Evolutionary conservation across 1,140 invertebrate genomes (phyloP), one percentile per base, ranked within the genome.

Genomic region (Pissodes strobi): DNA sequence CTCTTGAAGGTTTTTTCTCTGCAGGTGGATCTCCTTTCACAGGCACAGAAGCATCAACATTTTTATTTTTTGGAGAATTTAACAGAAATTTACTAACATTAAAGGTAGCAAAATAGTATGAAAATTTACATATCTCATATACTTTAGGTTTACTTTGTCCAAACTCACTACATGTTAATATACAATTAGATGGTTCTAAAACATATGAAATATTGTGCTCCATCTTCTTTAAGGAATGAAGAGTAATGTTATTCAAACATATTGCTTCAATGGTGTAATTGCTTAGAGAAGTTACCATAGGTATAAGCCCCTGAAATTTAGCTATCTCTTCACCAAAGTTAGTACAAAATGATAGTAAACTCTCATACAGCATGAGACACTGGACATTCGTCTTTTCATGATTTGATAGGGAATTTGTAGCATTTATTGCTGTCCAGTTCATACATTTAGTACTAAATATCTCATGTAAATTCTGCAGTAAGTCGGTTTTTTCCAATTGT

Each of bases 341-440:
- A 21, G 48, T 53, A 45, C 60, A 63, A 21, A 53, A 63, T 23
- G 23, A 43, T 9, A 53, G 8, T 22, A 63, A 37, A 45, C 21
- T 22, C 17, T 63, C 60, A 43, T 63, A 63, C 22, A 53, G 22
- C 12, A 63, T 2, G 21, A 53, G 18, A 38, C 60, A 63, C 22
- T 43, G 17, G 8, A 41, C n/a, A 39, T 61, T 22, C 6, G 25
- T 17, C 13, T 43, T 38, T 51, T 10, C 34, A 3, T 39, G n/a
- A 0, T 22, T 13, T 18, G 34, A 9, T n/a, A 23, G 23, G 8
- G 15, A 15, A 9, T 25, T 39, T 15, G 48, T 30, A 18, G 19
- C 48, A 27, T 43, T 52, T 15, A 61, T 61, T 2, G 30, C 37
- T 5, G 25, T 27, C 37, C 37, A 63, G 13, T 63, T 55, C 55